Evolutionary conservation across 2,888 invertebrate species (phyloP).

Genomic region (Agriopis marginaria): DNA sequence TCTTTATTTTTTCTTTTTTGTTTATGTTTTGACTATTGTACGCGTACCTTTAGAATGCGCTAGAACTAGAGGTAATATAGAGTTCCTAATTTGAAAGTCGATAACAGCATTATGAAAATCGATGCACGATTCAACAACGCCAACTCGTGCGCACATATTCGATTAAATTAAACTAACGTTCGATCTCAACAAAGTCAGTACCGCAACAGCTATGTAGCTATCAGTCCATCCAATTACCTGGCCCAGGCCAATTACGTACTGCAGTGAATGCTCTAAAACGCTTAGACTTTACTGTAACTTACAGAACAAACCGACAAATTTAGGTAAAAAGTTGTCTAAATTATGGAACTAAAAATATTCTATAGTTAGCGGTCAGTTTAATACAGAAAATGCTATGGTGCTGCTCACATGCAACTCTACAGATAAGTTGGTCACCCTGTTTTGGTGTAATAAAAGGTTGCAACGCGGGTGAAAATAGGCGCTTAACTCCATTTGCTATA

Average conservation of each 20-base stretch:
- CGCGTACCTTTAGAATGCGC: too few relatives aligned
- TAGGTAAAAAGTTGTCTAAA: not conserved
- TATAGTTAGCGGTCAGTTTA: not conserved
- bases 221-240: slow-evolving; percentile 6
- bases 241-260: slow-evolving; percentile 5
- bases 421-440: too few relatives aligned
- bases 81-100: too few relatives aligned
- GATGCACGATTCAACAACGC: not conserved
- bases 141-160: slow-evolving; percentile 1
- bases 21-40: too few relatives aligned
- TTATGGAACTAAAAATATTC: not conserved
- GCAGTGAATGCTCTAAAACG: slow-evolving; percentile 6
- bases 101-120: not conserved
- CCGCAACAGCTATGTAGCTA: not conserved
- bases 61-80: too few relatives aligned
- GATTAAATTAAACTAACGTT: too few relatives aligned
- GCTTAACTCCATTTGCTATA: too few relatives aligned
- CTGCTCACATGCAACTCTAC: too few relatives aligned
- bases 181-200: not conserved
- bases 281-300: not conserved
- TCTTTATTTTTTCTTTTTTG: too few relatives aligned
- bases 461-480: too few relatives aligned
- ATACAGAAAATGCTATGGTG: too few relatives aligned
- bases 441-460: too few relatives aligned
- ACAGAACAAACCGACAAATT: not conserved